Evolutionary conservation across 2,797 vertebrate genomes (phyloP).

Genomic region (Hippopotamyrus pictus): DNA sequence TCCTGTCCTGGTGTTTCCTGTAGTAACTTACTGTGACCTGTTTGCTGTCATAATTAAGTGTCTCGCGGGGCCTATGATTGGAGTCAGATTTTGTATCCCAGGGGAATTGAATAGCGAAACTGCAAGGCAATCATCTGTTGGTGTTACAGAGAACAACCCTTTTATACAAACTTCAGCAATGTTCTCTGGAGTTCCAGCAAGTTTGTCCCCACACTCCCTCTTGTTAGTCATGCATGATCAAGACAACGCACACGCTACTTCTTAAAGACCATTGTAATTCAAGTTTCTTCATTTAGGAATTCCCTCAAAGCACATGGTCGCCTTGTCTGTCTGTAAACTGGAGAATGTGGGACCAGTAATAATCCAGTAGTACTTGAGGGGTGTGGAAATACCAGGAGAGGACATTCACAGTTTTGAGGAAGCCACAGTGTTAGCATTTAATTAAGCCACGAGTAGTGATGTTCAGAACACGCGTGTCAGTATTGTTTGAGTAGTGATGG

Average conservation of each 20-base stretch:
- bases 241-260: neutral
- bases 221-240: neutral
- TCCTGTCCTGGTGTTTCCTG: neutral
- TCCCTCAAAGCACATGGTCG: neutral
- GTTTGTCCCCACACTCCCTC: neutral
- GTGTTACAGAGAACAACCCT: neutral
- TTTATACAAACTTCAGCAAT: neutral
- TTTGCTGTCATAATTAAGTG: neutral
- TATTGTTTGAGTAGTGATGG: neutral
- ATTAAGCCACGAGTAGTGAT: neutral
- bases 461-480: neutral
- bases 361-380: neutral
- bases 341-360: neutral
- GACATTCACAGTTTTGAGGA: neutral
- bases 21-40: slow-evolving; percentile 11
- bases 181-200: neutral
- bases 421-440: neutral
- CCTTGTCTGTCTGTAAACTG: neutral
- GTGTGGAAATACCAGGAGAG: neutral
- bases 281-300: neutral
- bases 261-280: neutral
- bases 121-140: neutral
- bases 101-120: neutral
- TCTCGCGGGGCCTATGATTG: neutral
- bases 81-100: slow-evolving; percentile 1